Conservation (phyloP, 2,113 vertebrate genomes). For the Passer montanus region DNA sequence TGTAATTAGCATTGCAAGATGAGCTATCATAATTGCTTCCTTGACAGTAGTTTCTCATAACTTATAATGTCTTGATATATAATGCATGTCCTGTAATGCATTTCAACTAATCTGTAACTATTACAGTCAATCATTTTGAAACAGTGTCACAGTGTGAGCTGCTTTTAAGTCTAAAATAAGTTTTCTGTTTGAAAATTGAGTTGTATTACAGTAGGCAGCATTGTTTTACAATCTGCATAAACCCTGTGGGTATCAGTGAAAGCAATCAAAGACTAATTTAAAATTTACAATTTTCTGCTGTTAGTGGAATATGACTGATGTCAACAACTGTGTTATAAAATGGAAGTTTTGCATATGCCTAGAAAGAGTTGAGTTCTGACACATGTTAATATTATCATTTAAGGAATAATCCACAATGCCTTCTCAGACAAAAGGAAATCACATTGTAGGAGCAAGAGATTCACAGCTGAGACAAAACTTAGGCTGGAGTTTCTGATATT, state of each 20-base stretch:
- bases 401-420: not conserved
- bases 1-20: conserved; percentile 42
- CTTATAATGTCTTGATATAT: conserved; percentile 55
- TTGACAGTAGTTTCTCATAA: conserved; percentile 47
- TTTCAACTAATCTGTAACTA: conserved; percentile 33
- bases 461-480: not conserved
- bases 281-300: not conserved
- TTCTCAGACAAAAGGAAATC: not conserved
- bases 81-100: conserved; percentile 49
- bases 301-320: not conserved
- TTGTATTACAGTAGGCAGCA: not conserved
- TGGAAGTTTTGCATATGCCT: not conserved
- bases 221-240: not conserved
- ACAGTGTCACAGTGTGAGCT: not conserved
- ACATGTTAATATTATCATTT: not conserved
- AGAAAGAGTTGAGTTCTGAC: not conserved
- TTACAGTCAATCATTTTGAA: conserved; percentile 48
- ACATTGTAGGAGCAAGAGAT: not conserved
- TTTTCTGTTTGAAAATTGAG: not conserved
- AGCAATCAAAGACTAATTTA: not conserved
- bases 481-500: not conserved
- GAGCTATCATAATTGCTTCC: conserved; percentile 47
- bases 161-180: not conserved
- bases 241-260: not conserved
- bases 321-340: not conserved